A percentile compares a stretch with the other conserved stretches of the same genome.
phyloP scores from a whole-genome alignment of 2,797 vertebrate genomes.

The Phrynocephalus vlangalii region DNA sequence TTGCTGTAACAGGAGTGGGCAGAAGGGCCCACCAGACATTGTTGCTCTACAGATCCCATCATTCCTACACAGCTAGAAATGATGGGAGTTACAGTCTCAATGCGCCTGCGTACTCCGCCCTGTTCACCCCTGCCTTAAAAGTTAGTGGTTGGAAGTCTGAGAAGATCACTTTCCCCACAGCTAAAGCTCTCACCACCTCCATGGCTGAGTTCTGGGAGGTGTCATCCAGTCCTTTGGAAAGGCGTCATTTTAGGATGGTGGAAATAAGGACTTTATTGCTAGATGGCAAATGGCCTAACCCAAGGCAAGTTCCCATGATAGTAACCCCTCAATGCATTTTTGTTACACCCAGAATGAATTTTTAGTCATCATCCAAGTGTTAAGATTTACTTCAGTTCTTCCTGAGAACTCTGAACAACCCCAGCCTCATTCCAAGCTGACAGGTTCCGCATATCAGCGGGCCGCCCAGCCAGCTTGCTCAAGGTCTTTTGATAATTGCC shows the following conservation, averaged over 20 bases:
- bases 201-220: background rate
- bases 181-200: too few species aligned
- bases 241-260: background rate
- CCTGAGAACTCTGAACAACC: background rate
- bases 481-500: slow-evolving; percentile 26
- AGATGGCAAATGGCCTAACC: background rate
- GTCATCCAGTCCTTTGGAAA: too few species aligned
- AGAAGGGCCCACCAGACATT: too few species aligned
- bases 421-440: slow-evolving; percentile 3
- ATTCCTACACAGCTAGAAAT: background rate
- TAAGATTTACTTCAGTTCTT: background rate
- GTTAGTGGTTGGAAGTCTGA: background rate
- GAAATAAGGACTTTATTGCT: background rate
- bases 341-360: background rate
- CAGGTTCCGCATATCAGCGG: background rate
- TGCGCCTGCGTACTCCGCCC: background rate
- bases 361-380: background rate
- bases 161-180: background rate
- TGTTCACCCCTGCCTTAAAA: too few species aligned
- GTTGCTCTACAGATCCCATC: too few species aligned
- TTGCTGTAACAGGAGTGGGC: too few species aligned
- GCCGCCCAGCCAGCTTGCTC: background rate
- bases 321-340: background rate
- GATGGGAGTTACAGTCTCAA: background rate
- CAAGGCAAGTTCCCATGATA: background rate